Evolutionary conservation across 23 tunicate genomes (phyloP), one percentile per base, ranked within the genome.

Genomic region (Ciona savignyi): DNA sequence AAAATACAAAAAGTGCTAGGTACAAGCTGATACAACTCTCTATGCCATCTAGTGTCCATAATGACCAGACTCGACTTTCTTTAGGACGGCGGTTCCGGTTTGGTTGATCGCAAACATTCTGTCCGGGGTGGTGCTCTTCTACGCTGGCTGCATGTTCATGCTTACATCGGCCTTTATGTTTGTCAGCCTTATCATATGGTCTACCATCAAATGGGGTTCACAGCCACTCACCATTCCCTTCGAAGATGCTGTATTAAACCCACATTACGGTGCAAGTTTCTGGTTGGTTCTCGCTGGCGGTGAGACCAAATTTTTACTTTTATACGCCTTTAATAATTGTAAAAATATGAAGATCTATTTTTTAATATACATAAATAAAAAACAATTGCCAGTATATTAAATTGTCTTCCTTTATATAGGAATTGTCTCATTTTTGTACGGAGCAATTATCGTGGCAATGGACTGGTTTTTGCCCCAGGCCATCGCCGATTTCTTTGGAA

Each of bases 81-180:
- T 24, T 67, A 90, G 97, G 97, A 78, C 97, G 23, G 89, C 97
- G 24, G 78, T 90, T 30, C 90, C 90, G 3, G 33, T 68, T 4
- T 90, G 90, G 90, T 22, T 90, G 23, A 90, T 90, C 33, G 85
- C 97, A n/a, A 90, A 90, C 48, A 84, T 84, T 25, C 24, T 90
- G 30, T 83, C 97, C 2, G 73, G 34, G 11, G 77, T 90, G 32
- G 85, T 78, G 26, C 85, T 84, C 30, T 79, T 76, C 32, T 90
- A 90, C 74, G 81, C 83, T 69, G 97, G 97, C 9, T 34, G 62
- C 23, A 74, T 79, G 81, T 90, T 85, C 76, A 63, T 84, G 29
- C 30, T 90, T 2, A 90, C 97, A 22, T 88, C 89, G 25, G 67
- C 48, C 2, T 72, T 74, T 3, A 90, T 90, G 97, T 68, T 83